Base-by-base conservation (phyloP, 2,113 vertebrate species). In the Cinclus mexicanus region DNA sequence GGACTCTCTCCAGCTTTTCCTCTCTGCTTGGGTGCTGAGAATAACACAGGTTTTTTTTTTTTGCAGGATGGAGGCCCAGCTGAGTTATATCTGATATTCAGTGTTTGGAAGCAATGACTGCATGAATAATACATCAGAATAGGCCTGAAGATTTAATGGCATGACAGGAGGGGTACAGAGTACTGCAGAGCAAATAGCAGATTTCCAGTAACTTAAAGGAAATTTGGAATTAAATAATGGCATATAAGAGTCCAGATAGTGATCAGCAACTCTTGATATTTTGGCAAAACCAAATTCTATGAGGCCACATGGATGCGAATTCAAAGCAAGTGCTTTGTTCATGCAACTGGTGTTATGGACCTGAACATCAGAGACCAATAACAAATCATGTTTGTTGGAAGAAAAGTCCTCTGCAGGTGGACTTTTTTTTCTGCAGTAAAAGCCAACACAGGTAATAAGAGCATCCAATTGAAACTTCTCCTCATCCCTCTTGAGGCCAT, bases 51-150 rank as follows among this genome's bases (percentile, higher is more conserved):
- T 35, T 35, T 10, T 7, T 35, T 35, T 80, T 52, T 80, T 94
- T 70, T 83, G 10, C 26, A 82, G 61, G 50, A 83, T 12, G 44
- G 65, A 50, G 37, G 26, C 28, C 72, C 67, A 87, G 25, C 39
- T 82, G 65, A 82, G 49, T 14, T 89, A 29, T 57, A 49, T 31
- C 25, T 90, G 63, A 67, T 76, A 87, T 90, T 85, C 80, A 44
- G 41, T 72, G 50, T 85, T 94, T 94, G 74, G 46, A 72, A 93
- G 63, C 39, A 85, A 85, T 35, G 67, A 85, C 16, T 2, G 2
- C 22, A 72, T 94, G 59, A 95, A 95, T 94, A 94, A 92, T 79
- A 84, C 57, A 89, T 83, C 65, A 76, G 31, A 77, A 56, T 72
- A 87, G 57, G 21, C 17, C 65, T 87, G 57, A 93, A 53, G 67